Conservation (phyloP, 2,888 invertebrate species). For the Orthonychiurus folsomi region DNA sequence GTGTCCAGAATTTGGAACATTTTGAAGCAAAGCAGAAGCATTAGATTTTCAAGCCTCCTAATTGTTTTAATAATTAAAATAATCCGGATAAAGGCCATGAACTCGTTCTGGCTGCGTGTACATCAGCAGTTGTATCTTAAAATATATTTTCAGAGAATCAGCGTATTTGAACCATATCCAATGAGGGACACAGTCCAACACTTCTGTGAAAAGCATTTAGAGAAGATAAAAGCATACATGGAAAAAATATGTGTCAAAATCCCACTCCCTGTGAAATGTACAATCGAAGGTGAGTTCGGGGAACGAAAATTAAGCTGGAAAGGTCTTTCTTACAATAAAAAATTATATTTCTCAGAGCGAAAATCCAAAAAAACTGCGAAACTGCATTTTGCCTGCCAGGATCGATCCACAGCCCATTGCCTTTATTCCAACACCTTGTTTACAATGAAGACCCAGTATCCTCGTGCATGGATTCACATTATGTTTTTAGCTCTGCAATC, state of each 20-base stretch:
- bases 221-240: constrained; percentile 85
- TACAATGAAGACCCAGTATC: constrained; percentile 64
- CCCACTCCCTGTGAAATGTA: constrained; percentile 86
- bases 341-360: too few relatives aligned
- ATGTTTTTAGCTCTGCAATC: constrained; percentile 90
- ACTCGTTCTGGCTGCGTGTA: too few relatives aligned
- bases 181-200: constrained; percentile 87
- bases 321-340: too few relatives aligned
- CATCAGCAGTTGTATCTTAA: too few relatives aligned
- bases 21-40: too few relatives aligned
- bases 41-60: too few relatives aligned
- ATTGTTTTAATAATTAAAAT: too few relatives aligned
- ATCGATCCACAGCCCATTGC: constrained; percentile 67
- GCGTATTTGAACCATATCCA: constrained; percentile 82
- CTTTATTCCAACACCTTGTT: constrained; percentile 67
- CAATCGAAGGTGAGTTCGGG: too few relatives aligned
- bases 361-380: constrained; percentile 78
- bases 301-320: too few relatives aligned
- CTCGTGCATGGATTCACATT: constrained; percentile 86
- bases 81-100: too few relatives aligned
- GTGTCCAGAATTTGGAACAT: too few relatives aligned
- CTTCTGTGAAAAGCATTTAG: constrained; percentile 89
- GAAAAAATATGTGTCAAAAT: constrained; percentile 71
- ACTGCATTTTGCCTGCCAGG: constrained; percentile 81
- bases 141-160: constrained; percentile 54